Percentiles rank a stretch among this genome's conserved stretches.
Evolutionary conservation across 1,140 invertebrate species (phyloP).

Genomic region (Drosophila equinoxialis): DNA sequence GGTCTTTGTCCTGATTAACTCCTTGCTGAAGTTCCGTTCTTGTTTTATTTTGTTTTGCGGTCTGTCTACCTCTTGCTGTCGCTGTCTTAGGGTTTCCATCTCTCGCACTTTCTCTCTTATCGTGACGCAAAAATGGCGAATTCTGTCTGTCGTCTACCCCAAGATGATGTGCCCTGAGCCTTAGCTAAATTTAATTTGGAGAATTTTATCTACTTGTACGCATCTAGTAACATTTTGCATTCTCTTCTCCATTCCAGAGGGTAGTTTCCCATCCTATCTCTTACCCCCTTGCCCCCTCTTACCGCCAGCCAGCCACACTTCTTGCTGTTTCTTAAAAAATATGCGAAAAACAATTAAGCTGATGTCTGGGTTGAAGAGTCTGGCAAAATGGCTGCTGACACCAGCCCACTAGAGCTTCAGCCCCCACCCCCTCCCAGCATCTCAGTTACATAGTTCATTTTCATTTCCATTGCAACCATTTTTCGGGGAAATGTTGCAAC

Average conservation of each 20-base stretch:
- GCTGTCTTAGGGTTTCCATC: not conserved
- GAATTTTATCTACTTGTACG: constrained; percentile 67
- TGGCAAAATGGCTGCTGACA: constrained; percentile 60
- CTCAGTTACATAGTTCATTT: constrained; percentile 1
- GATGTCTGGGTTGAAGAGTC: constrained; percentile 37
- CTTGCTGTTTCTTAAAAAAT: constrained; percentile 27
- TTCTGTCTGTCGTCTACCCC: constrained; percentile 45
- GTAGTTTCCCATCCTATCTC: constrained; percentile 25
- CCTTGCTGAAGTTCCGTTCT: not conserved
- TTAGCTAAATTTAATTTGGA: constrained; percentile 70
- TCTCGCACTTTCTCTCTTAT: not conserved
- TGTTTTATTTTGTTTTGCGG: not conserved
- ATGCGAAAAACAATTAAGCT: constrained; percentile 75
- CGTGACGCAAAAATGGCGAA: constrained; percentile 56
- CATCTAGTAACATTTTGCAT: constrained; percentile 64
- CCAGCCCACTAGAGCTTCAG: not conserved
- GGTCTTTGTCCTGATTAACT: constrained; percentile 13
- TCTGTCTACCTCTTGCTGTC: not conserved
- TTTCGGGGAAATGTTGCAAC: constrained; percentile 53
- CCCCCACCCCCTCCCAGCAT: not conserved
- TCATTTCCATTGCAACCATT: constrained; percentile 45
- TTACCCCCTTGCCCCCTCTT: not conserved
- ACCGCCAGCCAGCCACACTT: not conserved
- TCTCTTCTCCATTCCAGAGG: too few relatives aligned
- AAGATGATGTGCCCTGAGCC: constrained; percentile 36